A percentile compares a stretch with the other conserved stretches of the same genome.
phyloP scores from a whole-genome alignment of 2,888 invertebrate genomes.

The Chouioia cunea region DNA sequence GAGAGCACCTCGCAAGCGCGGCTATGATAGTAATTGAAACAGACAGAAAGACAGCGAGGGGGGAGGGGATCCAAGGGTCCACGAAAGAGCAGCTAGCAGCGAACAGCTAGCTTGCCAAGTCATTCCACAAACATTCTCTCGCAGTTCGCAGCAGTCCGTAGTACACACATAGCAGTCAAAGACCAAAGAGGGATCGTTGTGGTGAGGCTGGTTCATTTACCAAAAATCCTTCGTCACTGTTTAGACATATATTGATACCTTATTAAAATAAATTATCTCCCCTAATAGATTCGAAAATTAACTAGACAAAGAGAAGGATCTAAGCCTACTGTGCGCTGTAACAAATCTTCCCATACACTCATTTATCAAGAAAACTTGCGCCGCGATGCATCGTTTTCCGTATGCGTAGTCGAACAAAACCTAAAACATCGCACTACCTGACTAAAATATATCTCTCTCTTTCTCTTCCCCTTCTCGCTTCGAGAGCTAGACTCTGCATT shows the following conservation, averaged over 20 bases:
- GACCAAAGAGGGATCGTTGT: constrained; percentile 12
- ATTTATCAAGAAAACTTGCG: constrained; percentile 8
- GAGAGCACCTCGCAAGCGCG: no score
- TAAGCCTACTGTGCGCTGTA: neutral
- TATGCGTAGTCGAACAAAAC: constrained; percentile 47
- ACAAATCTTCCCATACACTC: neutral
- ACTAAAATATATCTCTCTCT: no score
- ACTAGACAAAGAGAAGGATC: neutral
- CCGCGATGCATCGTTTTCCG: neutral
- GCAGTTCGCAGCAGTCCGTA: constrained; percentile 38
- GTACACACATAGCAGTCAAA: no score
- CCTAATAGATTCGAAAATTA: neutral
- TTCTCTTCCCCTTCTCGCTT: no score
- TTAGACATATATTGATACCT: constrained; percentile 40
- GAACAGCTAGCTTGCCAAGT: constrained; percentile 56
- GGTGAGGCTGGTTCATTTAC: constrained; percentile 26
- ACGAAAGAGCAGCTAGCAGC: no score
- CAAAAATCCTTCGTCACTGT: constrained; percentile 30
- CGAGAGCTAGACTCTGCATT: no score
- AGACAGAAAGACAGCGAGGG: no score
- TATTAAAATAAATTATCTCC: constrained; percentile 22
- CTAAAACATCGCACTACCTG: no score
- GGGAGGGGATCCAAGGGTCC: no score
- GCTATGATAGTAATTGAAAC: no score
- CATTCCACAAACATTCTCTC: constrained; percentile 54